These are phyloP conservation scores for Melanotaenia boesemani DNA, from an alignment of 2,797 vertebrate genomes.

Conservation along the genomic window DNA sequence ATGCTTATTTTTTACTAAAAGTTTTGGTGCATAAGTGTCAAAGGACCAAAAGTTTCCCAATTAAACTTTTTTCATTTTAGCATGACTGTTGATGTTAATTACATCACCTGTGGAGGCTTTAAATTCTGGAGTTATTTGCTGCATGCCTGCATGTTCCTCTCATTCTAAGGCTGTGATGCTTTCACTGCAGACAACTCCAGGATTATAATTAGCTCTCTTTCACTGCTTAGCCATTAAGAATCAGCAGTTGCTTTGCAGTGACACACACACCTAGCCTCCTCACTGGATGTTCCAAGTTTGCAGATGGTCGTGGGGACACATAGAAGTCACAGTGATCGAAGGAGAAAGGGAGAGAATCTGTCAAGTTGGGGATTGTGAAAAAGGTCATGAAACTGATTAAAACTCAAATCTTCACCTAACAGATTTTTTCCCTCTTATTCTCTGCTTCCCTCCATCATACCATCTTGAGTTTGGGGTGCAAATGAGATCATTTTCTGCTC, in stretches of 20 bases:
- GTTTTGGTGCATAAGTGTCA: background rate
- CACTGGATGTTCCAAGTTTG: conserved; percentile 62
- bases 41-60: background rate
- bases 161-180: conserved; percentile 57
- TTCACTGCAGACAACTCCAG: conserved; percentile 62
- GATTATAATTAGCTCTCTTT: conserved; percentile 67
- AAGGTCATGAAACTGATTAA: conserved; percentile 57
- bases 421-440: conserved; percentile 39
- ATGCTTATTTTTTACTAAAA: background rate
- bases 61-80: background rate
- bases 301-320: conserved; percentile 76
- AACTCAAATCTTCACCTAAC: conserved; percentile 58
- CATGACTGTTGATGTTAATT: background rate
- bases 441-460: conserved; percentile 22
- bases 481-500: conserved; percentile 12
- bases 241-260: conserved; percentile 58
- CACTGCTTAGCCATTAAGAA: conserved; percentile 58
- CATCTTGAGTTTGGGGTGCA: conserved; percentile 12
- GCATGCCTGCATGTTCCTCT: conserved; percentile 24
- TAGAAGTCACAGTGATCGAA: conserved; percentile 67
- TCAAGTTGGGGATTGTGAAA: conserved; percentile 46
- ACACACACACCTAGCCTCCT: conserved; percentile 25
- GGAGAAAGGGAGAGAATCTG: conserved; percentile 39
- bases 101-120: background rate
- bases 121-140: background rate